Conservation (phyloP, 2,113 vertebrate genomes). For the Etheostoma spectabile region DNA sequence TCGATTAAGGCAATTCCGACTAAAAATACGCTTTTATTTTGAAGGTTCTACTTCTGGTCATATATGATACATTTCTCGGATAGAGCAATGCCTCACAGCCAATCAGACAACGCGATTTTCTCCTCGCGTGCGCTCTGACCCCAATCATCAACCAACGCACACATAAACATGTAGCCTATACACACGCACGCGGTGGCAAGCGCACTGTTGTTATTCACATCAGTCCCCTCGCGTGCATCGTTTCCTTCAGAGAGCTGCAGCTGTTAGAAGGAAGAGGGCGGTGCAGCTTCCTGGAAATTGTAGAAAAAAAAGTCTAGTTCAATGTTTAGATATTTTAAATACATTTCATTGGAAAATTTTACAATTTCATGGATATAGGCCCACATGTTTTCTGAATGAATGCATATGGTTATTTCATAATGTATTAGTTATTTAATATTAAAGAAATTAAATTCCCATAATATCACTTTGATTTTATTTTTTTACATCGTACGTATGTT, state of each 20-base stretch:
- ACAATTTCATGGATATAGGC: background rate
- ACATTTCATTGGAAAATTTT: too few relatives aligned
- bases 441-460: background rate
- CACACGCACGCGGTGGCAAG: background rate
- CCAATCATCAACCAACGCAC: background rate
- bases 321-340: too few relatives aligned
- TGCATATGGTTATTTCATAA: too few relatives aligned
- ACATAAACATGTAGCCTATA: background rate
- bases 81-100: constrained; percentile 55
- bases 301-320: background rate
- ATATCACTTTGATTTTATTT: too few relatives aligned
- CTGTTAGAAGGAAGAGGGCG: background rate
- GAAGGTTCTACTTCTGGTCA: constrained; percentile 4
- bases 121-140: constrained; percentile 18
- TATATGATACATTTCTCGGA: accelerated
- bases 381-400: too few relatives aligned
- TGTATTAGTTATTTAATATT: too few relatives aligned
- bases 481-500: too few relatives aligned
- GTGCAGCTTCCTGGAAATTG: background rate
- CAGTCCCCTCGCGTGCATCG: background rate
- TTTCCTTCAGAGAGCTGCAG: background rate
- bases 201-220: background rate
- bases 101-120: constrained; percentile 53
- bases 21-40: constrained; percentile 18
- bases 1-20: accelerated